phyloP scores from a whole-genome alignment of 1,140 invertebrate species.

The Cydia pomonella region DNA sequence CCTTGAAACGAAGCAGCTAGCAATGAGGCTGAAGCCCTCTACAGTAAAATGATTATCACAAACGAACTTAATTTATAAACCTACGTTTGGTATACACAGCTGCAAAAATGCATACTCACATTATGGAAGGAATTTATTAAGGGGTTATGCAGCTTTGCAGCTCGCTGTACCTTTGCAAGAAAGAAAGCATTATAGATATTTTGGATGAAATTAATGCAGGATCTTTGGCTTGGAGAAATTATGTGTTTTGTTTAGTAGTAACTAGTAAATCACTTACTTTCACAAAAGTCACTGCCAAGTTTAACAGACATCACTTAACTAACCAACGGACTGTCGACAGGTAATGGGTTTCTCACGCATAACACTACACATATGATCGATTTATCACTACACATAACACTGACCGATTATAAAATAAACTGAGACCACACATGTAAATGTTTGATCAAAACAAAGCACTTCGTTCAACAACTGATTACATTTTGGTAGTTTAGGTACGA shows the following conservation, averaged over 20 bases:
- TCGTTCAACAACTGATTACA: conserved; percentile 46
- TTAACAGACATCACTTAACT: conserved; percentile 54
- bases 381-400: conserved; percentile 53
- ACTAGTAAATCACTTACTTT: conserved; percentile 52
- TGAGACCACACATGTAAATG: conserved; percentile 52
- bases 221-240: no score
- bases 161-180: no score
- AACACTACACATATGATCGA: conserved; percentile 45
- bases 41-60: not conserved
- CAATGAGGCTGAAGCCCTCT: conserved; percentile 27
- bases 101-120: not conserved
- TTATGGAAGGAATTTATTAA: not conserved
- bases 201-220: no score
- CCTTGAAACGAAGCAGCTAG: conserved; percentile 55
- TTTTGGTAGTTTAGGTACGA: conserved; percentile 42
- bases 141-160: no score
- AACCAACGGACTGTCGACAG: not conserved
- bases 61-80: not conserved
- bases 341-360: conserved; percentile 22
- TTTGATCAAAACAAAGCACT: conserved; percentile 59
- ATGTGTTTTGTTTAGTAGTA: not conserved
- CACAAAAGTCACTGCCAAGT: conserved; percentile 48
- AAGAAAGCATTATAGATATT: no score
- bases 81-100: not conserved
- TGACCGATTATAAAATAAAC: conserved; percentile 45